These are phyloP conservation scores for Marcusenius ussheri DNA, from an alignment of 2,113 vertebrate species.

Conservation along the genomic window DNA sequence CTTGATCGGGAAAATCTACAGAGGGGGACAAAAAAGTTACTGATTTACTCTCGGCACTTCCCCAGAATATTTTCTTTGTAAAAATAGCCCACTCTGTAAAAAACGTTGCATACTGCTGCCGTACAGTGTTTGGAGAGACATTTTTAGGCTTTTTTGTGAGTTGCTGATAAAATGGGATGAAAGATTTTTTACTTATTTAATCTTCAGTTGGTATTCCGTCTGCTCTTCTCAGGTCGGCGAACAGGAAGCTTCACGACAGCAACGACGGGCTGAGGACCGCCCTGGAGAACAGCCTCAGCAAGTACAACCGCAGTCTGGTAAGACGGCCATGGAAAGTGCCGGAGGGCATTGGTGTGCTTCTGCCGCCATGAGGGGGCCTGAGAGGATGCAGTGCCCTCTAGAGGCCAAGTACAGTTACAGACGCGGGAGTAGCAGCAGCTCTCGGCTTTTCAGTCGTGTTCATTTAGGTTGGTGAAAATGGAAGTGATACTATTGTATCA, in stretches of 20 bases:
- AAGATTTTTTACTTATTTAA: background rate
- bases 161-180: background rate
- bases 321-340: background rate
- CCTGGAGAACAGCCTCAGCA: constrained; percentile 73
- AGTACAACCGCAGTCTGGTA: constrained; percentile 66
- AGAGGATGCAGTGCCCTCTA: background rate
- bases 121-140: background rate
- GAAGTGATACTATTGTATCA: background rate
- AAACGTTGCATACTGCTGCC: background rate
- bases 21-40: background rate
- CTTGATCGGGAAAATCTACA: background rate
- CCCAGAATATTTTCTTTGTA: background rate
- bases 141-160: background rate
- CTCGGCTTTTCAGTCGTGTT: background rate
- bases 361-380: too few species aligned
- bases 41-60: background rate
- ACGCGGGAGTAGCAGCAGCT: background rate
- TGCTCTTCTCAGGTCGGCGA: constrained; percentile 62
- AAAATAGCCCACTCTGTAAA: background rate
- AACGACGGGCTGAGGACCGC: constrained; percentile 71
- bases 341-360: too few species aligned
- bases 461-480: background rate
- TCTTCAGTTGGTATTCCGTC: background rate
- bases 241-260: constrained; percentile 79
- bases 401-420: too few species aligned